phyloP scores from a whole-genome alignment of 2,113 vertebrate genomes.

The Vulpes ferrilata region DNA sequence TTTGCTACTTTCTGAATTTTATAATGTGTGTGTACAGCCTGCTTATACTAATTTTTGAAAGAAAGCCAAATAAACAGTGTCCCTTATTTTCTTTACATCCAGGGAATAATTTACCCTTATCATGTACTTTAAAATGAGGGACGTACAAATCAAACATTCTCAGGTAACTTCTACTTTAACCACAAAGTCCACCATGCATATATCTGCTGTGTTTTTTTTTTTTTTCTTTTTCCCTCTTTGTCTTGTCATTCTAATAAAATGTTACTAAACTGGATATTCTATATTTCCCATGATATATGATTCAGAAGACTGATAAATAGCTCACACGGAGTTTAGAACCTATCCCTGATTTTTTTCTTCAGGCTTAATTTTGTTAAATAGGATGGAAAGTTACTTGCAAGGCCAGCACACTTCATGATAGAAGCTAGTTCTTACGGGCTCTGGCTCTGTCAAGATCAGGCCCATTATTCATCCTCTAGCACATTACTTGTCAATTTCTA shows the following conservation, averaged over 20 bases:
- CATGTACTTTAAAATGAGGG: slow-evolving; percentile 14
- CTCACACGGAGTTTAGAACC: not conserved
- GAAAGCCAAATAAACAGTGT: not conserved
- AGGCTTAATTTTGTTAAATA: not conserved
- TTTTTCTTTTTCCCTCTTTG: not conserved
- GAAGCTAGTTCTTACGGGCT: not conserved
- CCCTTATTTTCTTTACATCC: not conserved
- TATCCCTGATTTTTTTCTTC: not conserved
- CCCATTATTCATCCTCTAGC: not conserved
- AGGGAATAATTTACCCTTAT: not conserved
- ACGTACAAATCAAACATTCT: slow-evolving; percentile 35
- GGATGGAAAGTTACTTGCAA: not conserved
- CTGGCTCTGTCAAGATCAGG: not conserved
- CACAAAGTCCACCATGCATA: not conserved
- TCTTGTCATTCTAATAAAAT: slow-evolving; percentile 42
- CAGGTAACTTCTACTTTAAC: slow-evolving; percentile 32
- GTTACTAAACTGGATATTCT: not conserved
- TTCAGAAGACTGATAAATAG: slow-evolving; percentile 9
- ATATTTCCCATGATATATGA: not conserved
- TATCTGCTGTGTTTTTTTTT: not conserved
- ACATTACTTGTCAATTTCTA: not conserved
- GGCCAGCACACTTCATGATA: not conserved
- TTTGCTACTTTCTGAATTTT: slow-evolving; percentile 44
- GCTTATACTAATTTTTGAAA: not conserved
- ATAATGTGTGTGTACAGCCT: not conserved